These are phyloP conservation scores for Stramonita haemastoma DNA, from an alignment of 2,888 invertebrate genomes.

Conservation along the genomic window DNA sequence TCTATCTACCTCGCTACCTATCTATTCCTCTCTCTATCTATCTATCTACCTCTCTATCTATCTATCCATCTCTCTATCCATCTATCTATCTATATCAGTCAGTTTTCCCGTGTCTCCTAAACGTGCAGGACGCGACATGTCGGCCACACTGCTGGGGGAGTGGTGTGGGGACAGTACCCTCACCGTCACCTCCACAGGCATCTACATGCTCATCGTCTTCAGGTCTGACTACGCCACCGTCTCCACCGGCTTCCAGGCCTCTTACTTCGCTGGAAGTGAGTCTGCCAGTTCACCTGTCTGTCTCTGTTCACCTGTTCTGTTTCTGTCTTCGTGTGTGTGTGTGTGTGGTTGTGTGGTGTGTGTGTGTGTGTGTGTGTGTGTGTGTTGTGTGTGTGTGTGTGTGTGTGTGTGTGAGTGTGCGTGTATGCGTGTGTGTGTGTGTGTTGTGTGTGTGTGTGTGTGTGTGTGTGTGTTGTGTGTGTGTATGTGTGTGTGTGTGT, in stretches of 20 bases:
- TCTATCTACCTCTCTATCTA: no score
- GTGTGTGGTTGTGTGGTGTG: background rate
- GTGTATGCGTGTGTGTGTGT: background rate
- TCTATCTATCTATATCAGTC: no score
- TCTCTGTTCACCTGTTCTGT: background rate
- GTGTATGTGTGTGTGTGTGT: no score
- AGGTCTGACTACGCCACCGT: conserved; percentile 18
- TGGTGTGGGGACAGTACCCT: conserved; percentile 22
- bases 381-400: background rate
- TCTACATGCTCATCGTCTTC: conserved; percentile 30
- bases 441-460: background rate
- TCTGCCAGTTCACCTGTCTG: background rate
- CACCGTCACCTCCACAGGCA: background rate
- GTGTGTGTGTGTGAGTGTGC: background rate
- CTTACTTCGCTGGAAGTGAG: conserved; percentile 8
- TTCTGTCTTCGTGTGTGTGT: background rate
- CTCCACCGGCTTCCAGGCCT: conserved; percentile 19
- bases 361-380: background rate
- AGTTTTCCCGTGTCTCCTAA: no score
- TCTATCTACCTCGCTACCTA: no score
- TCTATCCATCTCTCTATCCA: no score
- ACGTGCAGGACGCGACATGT: conserved; percentile 13
- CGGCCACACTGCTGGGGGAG: conserved; percentile 25
- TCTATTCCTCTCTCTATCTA: no score
- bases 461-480: background rate